phyloP scores from a whole-genome alignment of 30 jellyfish, hydroid and myxozoan species.

The Aurelia sp. region DNA sequence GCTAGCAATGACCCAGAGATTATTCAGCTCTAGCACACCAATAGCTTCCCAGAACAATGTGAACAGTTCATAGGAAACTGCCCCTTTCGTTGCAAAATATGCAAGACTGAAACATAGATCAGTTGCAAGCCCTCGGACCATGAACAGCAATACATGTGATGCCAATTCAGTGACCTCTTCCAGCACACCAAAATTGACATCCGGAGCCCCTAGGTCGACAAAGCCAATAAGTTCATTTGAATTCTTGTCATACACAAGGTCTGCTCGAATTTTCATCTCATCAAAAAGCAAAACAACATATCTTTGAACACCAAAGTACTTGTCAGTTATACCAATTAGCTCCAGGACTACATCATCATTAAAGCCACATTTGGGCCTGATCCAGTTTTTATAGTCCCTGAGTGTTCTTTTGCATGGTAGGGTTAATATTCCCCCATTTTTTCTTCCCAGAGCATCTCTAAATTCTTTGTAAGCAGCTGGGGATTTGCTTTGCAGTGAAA shows the following conservation, averaged over 20 bases:
- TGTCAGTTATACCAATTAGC: neutral
- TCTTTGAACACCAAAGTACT: constrained; percentile 19
- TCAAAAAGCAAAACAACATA: constrained; percentile 33
- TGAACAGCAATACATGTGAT: constrained; percentile 51
- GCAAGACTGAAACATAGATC: constrained; percentile 43
- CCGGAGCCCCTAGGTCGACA: constrained; percentile 47
- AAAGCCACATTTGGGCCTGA: constrained; percentile 66
- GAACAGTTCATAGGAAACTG: constrained; percentile 17
- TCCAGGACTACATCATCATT: constrained; percentile 26
- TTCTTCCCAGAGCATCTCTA: constrained; percentile 45
- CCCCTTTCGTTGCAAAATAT: constrained; percentile 64
- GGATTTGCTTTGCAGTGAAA: constrained; percentile 65
- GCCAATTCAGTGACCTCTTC: constrained; percentile 55
- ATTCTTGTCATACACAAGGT: constrained; percentile 45
- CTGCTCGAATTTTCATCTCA: constrained; percentile 41
- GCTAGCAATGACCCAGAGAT: constrained; percentile 20
- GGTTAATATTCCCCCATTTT: constrained; percentile 39
- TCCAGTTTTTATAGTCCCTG: constrained; percentile 55
- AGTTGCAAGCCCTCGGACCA: constrained; percentile 50
- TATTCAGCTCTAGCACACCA: constrained; percentile 20
- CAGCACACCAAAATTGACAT: constrained; percentile 32
- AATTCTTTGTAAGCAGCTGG: constrained; percentile 72
- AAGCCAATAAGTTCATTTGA: constrained; percentile 46
- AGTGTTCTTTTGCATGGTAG: constrained; percentile 78
- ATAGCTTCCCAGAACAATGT: constrained; percentile 49